Evolutionary conservation across 2,113 vertebrate genomes (phyloP), one percentile per base, ranked within the genome.

Genomic region (Pelodiscus sinensis): DNA sequence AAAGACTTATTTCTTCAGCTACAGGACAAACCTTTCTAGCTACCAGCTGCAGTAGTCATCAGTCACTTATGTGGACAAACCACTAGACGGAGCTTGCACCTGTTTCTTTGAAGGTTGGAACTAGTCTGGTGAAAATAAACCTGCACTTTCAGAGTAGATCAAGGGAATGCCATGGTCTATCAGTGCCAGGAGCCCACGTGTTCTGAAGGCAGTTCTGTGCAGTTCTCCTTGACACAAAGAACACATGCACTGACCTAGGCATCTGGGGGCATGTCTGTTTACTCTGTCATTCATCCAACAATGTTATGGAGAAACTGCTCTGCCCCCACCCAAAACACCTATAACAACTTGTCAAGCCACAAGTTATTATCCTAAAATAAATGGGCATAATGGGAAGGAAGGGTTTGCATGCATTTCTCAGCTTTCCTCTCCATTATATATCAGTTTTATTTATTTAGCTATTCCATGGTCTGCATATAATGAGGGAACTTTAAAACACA

Each of bases 101-200:
- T 81, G 35, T 2, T 0, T 80, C 73, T 78, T 83, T 31, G n/a
- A 73, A 86, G 38, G 35, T 75, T 75, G 71, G 44, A 75, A 44
- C 38, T 44, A 38, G 18, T 44, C 21, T 73, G 16, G 71, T 22
- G 90, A 89, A 87, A 87, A 90, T 22, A 51, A 92, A 15, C 54
- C 35, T 88, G 86, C 57, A 18, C 7, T 78, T 89, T 31, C n/a
- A 92, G 90, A 91, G 71, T 85, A 94, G 38, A 35, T 80, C 79
- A 73, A 85, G 88, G 81, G 68, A 90, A 84, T 88, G 8, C 6
- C 22, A 24, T 38, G 38, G 3, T 14, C 71, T 73, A 19, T 44
- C 58, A 19, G 51, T 14, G 16, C 78, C 31, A 18, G 50, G 15
- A 29, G 51, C 50, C n/a, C 9, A 52, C 14, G 11, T 3, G 4